Percentiles rank a stretch among this genome's conserved stretches.
Evolutionary conservation across 2,113 vertebrate genomes (phyloP).

Genomic region (Isichthys henryi): DNA sequence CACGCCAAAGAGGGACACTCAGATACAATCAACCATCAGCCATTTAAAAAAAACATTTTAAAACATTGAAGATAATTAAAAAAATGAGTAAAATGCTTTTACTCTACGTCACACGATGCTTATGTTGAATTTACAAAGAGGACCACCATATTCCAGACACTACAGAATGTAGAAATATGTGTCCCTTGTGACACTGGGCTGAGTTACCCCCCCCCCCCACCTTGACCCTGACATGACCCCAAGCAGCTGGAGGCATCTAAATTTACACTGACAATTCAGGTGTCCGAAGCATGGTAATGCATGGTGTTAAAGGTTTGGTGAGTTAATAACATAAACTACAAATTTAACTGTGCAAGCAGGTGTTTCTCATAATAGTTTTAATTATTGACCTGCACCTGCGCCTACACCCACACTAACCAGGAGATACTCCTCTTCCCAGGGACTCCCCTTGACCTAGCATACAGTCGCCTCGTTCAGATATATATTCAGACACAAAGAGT

Average conservation of each 20-base stretch:
- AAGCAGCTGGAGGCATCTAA: slow-evolving; percentile 50
- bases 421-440: background rate
- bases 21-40: background rate
- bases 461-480: background rate
- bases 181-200: slow-evolving; percentile 23
- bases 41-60: background rate
- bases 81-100: too few species aligned
- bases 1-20: background rate
- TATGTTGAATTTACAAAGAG: background rate
- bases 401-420: background rate
- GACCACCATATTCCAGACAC: background rate
- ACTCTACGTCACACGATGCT: background rate
- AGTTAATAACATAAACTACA: background rate
- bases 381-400: background rate
- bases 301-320: background rate
- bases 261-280: slow-evolving; percentile 46
- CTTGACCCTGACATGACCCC: slow-evolving; percentile 69
- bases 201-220: slow-evolving; percentile 46
- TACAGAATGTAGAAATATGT: background rate
- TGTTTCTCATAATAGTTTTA: background rate
- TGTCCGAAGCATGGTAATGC: background rate
- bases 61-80: background rate
- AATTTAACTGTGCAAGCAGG: background rate
- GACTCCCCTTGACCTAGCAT: background rate
- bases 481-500: background rate